These are phyloP conservation scores for Muscicapa striata DNA, from an alignment of 2,797 vertebrate species.

Conservation along the genomic window DNA sequence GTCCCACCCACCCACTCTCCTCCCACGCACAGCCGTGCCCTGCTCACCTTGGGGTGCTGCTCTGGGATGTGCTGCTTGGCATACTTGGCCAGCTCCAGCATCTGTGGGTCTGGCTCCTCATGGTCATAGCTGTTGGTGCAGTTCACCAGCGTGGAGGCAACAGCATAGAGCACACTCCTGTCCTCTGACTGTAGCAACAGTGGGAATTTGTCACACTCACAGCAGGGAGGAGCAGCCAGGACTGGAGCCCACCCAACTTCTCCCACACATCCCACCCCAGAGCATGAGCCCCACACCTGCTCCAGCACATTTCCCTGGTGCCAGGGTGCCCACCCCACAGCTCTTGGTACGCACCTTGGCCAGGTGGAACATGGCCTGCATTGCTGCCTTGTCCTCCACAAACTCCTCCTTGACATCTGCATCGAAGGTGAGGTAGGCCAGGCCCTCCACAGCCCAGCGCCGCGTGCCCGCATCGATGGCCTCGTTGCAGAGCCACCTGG, in stretches of 20 bases:
- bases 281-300: fast-evolving
- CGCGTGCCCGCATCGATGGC: slow-evolving; percentile 84
- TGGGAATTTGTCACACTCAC: not conserved
- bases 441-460: slow-evolving; percentile 94
- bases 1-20: not conserved
- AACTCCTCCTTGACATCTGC: slow-evolving; percentile 97
- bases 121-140: slow-evolving; percentile 97
- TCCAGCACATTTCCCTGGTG: fast-evolving
- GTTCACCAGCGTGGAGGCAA: slow-evolving; percentile 94
- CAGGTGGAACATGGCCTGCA: slow-evolving; percentile 92
- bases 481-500: slow-evolving; percentile 95
- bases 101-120: slow-evolving; percentile 92
- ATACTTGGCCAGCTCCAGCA: slow-evolving; percentile 97
- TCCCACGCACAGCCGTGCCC: fast-evolving
- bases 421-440: slow-evolving; percentile 98
- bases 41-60: slow-evolving; percentile 93
- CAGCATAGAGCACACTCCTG: slow-evolving; percentile 92
- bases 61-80: slow-evolving; percentile 97
- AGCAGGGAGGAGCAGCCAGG: fast-evolving
- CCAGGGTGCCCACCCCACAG: not conserved
- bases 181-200: slow-evolving; percentile 85
- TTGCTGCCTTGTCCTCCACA: slow-evolving; percentile 88
- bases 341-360: slow-evolving; percentile 77
- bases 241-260: not conserved
- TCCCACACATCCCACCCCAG: no score